These are phyloP conservation scores for Tursiops truncatus DNA, from an alignment of 2,113 vertebrate species.

Conservation along the genomic window DNA sequence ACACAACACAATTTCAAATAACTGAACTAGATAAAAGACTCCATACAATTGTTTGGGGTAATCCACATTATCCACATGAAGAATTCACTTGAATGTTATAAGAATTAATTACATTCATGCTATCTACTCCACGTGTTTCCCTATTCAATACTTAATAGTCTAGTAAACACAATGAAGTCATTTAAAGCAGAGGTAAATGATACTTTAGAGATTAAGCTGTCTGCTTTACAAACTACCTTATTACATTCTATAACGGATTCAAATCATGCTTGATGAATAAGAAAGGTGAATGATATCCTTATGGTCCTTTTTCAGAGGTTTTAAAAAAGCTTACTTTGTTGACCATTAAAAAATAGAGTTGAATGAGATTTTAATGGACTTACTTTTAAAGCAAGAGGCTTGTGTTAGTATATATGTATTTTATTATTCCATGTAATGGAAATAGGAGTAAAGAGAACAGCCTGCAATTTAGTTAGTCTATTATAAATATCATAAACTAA, in stretches of 20 bases:
- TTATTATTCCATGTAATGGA: slow-evolving; percentile 1
- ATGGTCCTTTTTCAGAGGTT: not conserved
- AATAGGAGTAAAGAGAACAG: not conserved
- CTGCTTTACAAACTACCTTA: slow-evolving; percentile 22
- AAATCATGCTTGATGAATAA: slow-evolving; percentile 36
- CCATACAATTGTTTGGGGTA: not conserved
- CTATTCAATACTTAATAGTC: not conserved
- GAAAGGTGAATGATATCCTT: not conserved
- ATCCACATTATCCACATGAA: not conserved
- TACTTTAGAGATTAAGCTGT: slow-evolving; percentile 27
- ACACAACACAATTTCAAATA: not conserved
- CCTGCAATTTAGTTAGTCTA: not conserved
- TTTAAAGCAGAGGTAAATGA: not conserved
- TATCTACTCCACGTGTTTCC: not conserved
- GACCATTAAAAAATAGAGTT: slow-evolving; percentile 3
- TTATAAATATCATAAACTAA: not conserved
- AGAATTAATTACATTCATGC: not conserved
- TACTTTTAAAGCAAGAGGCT: not conserved
- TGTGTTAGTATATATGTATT: not conserved
- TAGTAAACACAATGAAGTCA: slow-evolving; percentile 8
- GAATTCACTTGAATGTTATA: not conserved
- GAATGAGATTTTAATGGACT: slow-evolving; percentile 28
- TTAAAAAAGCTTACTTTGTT: slow-evolving; percentile 14
- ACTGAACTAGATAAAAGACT: not conserved
- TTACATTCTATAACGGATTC: not conserved